phyloP scores from a whole-genome alignment of 2,888 invertebrate species.

The Syrista parreyssii region DNA sequence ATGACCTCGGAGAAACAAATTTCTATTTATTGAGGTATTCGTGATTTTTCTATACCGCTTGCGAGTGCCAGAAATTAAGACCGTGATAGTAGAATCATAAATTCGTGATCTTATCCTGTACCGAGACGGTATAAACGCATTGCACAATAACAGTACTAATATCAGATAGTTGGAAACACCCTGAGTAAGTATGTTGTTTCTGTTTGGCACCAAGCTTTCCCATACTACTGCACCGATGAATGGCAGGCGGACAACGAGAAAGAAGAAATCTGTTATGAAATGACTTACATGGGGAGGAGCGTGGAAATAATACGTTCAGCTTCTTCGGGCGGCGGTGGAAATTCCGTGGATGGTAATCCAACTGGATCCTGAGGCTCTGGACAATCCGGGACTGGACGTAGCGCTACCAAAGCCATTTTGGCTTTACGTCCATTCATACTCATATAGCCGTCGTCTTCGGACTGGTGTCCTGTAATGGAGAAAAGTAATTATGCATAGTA shows the following conservation, averaged over 20 bases:
- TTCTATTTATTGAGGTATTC: neutral
- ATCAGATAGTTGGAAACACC: neutral
- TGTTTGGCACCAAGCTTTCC: neutral
- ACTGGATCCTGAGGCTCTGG: constrained; percentile 67
- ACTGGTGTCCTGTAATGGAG: constrained; percentile 75
- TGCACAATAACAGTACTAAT: no score
- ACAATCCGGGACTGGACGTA: constrained; percentile 72
- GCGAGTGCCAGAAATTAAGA: neutral
- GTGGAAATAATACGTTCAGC: constrained; percentile 82
- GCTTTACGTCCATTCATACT: constrained; percentile 89
- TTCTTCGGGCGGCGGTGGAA: constrained; percentile 82
- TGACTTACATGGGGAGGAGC: constrained; percentile 77
- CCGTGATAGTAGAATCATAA: neutral
- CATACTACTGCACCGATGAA: neutral
- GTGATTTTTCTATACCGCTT: neutral
- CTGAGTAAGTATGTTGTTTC: neutral
- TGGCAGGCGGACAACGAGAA: neutral
- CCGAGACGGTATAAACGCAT: neutral
- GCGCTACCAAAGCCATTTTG: constrained; percentile 75
- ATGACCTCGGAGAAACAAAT: neutral
- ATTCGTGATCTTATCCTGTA: neutral
- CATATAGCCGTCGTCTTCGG: constrained; percentile 93
- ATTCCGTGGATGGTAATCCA: constrained; percentile 68
- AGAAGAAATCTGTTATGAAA: neutral
- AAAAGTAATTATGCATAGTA: neutral